Evolutionary conservation across 2,797 vertebrate genomes (phyloP), one percentile per base, ranked within the genome.

Genomic region (Dendrocincla tyrannina): DNA sequence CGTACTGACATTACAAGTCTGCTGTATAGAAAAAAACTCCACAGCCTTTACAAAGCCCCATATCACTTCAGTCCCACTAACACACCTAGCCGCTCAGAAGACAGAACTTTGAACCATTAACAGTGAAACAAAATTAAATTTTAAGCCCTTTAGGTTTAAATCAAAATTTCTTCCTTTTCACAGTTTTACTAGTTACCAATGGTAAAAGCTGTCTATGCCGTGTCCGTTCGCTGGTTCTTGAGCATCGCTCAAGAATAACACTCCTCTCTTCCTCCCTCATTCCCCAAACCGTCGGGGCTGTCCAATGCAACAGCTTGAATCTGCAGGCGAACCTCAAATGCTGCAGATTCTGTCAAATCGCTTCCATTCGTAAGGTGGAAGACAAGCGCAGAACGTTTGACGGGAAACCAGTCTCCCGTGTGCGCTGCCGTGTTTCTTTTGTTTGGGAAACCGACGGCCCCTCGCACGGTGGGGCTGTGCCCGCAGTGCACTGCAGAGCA

Each of bases 401-500:
- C 60, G 9, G 59, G 13, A 37, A 30, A 27, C 9, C 3, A 1
- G 16, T 6, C 30, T 39, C 50, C 50, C 10, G 11, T 28, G 39
- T 3, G 67, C 17, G 9, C 79, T 4, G 53, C 32, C 19, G 27
- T 17, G 2, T 52, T 55, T 7, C 82, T 67, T 69, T 50, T 27
- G 76, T 37, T 8, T 10, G 70, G 8, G n/a, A 82, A 72, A 39
- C 69, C 3, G 47, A 49, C 47, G 47, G 64, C 17, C 27, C 30
- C 42, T 12, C 0, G 11, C 55, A 11, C 37, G 3, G 30, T 1
- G n/a, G 7, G 33, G 52, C 4, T 10, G 15, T 13, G 42, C 2
- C 35, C 1, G 59, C 72, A 3, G 46, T 33, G 50, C 75, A 15
- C 42, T 18, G 52, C 47, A 13, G 52, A 44, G 60, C 56, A 25